These are phyloP conservation scores for Cryptoprocta ferox DNA, from an alignment of 2,797 vertebrate species.

Conservation along the genomic window DNA sequence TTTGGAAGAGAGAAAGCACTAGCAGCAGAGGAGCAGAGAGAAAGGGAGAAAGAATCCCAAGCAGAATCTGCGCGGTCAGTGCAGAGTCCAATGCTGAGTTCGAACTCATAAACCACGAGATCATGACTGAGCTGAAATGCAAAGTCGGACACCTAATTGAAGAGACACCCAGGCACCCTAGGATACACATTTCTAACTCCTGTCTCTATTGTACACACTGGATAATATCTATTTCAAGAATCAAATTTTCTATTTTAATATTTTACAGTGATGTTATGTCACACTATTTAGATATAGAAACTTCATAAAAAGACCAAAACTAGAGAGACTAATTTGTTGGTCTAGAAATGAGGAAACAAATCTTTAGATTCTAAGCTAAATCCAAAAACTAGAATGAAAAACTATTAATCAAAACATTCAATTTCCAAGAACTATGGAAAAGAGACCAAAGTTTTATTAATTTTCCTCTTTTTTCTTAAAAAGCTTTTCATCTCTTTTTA, in stretches of 20 bases:
- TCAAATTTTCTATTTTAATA: constrained; percentile 45
- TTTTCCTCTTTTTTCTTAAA: not conserved
- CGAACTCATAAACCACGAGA: too few relatives aligned
- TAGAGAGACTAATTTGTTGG: not conserved
- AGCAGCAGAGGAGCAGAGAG: too few relatives aligned
- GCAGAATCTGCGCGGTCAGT: too few relatives aligned
- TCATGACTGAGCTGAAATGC: too few relatives aligned
- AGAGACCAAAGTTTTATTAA: not conserved
- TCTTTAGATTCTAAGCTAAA: not conserved
- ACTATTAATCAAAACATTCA: not conserved
- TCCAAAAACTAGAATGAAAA: constrained; percentile 32
- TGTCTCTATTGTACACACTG: not conserved
- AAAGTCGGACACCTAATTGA: too few relatives aligned
- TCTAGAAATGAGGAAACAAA: not conserved
- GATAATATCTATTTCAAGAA: not conserved
- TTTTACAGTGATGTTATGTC: not conserved
- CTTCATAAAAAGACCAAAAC: not conserved
- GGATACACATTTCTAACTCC: not conserved
- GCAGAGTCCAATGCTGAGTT: too few relatives aligned
- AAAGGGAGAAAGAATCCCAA: too few relatives aligned
- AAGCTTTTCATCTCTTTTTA: not conserved
- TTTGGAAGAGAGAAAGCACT: too few relatives aligned
- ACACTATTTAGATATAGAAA: not conserved
- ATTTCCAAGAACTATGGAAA: not conserved
- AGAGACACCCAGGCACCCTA: too few relatives aligned